Base-by-base conservation (phyloP, 2,797 vertebrate genomes). In the Gymnocypris eckloni region DNA sequence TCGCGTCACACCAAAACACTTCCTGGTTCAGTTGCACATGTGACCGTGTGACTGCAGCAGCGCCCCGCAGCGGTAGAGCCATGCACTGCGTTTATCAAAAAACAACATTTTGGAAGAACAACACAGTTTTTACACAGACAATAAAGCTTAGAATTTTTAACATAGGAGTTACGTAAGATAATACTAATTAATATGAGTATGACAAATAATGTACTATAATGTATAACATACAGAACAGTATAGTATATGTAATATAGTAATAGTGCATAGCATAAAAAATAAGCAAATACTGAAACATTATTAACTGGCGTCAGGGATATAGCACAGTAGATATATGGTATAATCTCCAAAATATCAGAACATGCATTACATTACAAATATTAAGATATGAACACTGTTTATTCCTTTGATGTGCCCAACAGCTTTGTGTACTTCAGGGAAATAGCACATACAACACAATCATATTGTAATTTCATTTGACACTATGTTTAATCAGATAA, bases 21-120 rank as follows among this genome's bases (percentile, higher is more conserved):
- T 95, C 95, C 95, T 91, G 92, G 93, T 95, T 93, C 92, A 94
- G 70, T 89, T 86, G 91, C 81, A 85, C 93, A 92, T 93, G 92
- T 93, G 25, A 54, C 69, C 79, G 64, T 75, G 61, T 93, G 92
- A 94, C 91, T 22, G 16, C 79, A 52, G 75, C 84, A 82, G 86
- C 85, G 82, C 50, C 86, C 77, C 18, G 28, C 16, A 48, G 71
- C 22, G 84, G 56, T 66, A 41, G 25, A 64, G 25, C 2, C 54
- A n/a, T 15, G 11, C 1, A 54, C 76, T 43, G 54, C 37, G 37
- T 12, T 22, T 4, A 15, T 56, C 4, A n/a, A 33, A 3, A 33
- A 33, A 33, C 33, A 33, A 33, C 33, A 33, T 33, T 33, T 33
- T 33, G 33, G 33, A 33, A 33, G 33, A 33, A 33, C 33, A 18